phyloP scores from a whole-genome alignment of 2,113 vertebrate species.

The Mus pahari region DNA sequence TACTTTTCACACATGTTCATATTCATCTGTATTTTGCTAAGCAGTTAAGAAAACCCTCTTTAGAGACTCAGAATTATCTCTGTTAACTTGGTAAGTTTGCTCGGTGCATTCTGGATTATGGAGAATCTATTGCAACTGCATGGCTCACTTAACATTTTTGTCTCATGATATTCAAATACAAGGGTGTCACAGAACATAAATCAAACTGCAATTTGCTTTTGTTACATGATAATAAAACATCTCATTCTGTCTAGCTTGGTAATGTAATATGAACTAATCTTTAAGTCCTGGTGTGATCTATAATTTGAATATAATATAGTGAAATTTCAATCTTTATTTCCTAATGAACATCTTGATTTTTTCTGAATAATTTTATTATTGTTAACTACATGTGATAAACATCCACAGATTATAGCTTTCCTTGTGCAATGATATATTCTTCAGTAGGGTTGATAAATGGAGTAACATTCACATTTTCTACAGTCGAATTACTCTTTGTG shows the following conservation, averaged over 20 bases:
- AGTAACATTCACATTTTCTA: not conserved
- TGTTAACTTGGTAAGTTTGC: not conserved
- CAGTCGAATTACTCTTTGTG: not conserved
- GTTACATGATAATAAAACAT: not conserved
- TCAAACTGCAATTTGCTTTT: not conserved
- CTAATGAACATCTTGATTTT: not conserved
- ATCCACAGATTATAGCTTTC: not conserved
- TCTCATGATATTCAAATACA: not conserved
- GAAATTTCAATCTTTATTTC: conserved; percentile 18
- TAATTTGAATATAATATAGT: not conserved
- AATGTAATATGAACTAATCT: not conserved
- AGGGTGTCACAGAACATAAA: not conserved
- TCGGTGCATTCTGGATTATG: not conserved
- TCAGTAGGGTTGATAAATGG: not conserved
- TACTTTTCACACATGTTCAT: not conserved
- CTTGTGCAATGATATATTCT: conserved; percentile 9
- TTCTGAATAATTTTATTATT: conserved; percentile 5
- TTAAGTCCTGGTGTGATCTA: not conserved
- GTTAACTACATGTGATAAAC: not conserved
- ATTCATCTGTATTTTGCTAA: not conserved
- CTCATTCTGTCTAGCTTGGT: not conserved
- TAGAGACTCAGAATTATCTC: not conserved
- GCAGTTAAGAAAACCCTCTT: not conserved
- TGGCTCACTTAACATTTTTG: not conserved
- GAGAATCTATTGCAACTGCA: not conserved